Base-by-base conservation (phyloP, 1,140 invertebrate species). In the Varroa destructor region DNA sequence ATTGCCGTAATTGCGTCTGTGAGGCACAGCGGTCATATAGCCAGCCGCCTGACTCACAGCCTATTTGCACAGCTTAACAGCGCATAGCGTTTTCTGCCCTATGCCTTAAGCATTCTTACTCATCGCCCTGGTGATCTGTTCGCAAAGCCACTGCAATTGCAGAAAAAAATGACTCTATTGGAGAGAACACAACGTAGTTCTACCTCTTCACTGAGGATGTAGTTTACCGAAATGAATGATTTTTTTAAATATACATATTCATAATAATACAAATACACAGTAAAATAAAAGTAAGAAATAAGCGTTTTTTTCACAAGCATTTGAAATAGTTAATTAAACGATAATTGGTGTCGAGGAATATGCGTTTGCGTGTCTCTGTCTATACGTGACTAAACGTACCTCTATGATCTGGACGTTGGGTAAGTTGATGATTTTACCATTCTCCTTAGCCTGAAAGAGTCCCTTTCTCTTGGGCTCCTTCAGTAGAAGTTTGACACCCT, bases 401-500 rank as follows among this genome's bases (percentile, higher is more conserved):
- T 67, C 61, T 40, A 37, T 37, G 40, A 67, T 67, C 61, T 67
- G 61, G 61, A 12, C 40, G 46, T 67, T 46, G 40, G 61, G 61
- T 12, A 67, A 43, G 61, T 40, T 67, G 10, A 67, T 37, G 46
- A 67, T 37, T 40, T 67, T 67, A 12, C 61, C 61, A 46, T 67
- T 67, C 61, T 67, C 61, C 36, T 46, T 67, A 2, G 14, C 12
- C 46, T 67, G 61, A 37, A 67, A 67, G 40, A 67, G 40, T 40
- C 37, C 37, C 8, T 67, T 67, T 40, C 61, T n/a, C 37, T 67
- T 67, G 61, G 61, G 61, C 46, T 67, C 80, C 77, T 78, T 79
- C 2, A 81, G 74, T 8, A 77, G 71, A 4, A 81, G 76, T 61
- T 79, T 78, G 42, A 81, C 75, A 76, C 85, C 85, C 77, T 80